Conservation (phyloP, 2,113 vertebrate species). For the Corvus cornix region DNA sequence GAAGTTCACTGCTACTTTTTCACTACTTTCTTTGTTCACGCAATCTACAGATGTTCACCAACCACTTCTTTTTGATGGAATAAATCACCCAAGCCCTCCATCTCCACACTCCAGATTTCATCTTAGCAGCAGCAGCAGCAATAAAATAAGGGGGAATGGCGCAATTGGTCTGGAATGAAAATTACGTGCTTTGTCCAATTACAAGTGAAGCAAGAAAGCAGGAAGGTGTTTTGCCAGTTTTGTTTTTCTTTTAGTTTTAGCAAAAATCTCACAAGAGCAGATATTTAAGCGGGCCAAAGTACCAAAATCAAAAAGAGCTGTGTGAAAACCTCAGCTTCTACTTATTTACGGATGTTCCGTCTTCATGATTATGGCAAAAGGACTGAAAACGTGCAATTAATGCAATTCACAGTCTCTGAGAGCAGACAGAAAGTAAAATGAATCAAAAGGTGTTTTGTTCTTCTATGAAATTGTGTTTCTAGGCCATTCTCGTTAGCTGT, state of each 20-base stretch:
- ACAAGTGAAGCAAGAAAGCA: slow-evolving; percentile 28
- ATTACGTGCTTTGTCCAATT: background rate
- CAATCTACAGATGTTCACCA: background rate
- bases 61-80: background rate
- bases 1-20: background rate
- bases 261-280: background rate
- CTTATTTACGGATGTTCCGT: background rate
- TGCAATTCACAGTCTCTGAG: background rate
- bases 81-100: background rate
- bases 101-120: background rate
- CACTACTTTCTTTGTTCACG: background rate
- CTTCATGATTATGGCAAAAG: background rate
- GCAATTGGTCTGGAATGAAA: slow-evolving; percentile 26
- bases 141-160: background rate
- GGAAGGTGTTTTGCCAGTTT: slow-evolving; percentile 15
- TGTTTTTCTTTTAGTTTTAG: background rate
- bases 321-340: slow-evolving; percentile 9
- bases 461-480: slow-evolving; percentile 20
- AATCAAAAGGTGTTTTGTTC: slow-evolving; percentile 34
- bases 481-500: background rate
- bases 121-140: background rate
- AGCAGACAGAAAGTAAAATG: background rate
- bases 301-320: background rate
- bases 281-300: background rate
- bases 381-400: background rate